Conservation (phyloP, 2,113 vertebrate species). For the Spizaetus ornatus region DNA sequence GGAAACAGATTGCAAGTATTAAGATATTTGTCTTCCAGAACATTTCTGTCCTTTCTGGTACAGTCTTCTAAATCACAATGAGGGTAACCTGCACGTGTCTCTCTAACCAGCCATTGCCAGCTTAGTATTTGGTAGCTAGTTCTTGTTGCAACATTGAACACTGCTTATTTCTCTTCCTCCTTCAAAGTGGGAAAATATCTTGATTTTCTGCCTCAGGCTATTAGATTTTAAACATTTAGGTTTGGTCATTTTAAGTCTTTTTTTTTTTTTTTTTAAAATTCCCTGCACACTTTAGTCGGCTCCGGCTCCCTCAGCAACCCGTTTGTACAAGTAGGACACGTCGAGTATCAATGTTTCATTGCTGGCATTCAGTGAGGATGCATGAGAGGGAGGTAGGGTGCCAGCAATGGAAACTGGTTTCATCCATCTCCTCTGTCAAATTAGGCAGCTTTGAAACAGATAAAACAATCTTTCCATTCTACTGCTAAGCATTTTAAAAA, state of each 20-base stretch:
- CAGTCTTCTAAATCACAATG: neutral
- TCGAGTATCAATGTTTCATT: rapidly evolving
- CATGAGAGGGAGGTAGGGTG: neutral
- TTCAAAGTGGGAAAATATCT: neutral
- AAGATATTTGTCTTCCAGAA: neutral
- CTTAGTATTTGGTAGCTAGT: neutral
- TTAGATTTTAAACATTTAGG: neutral
- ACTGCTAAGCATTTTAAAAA: neutral
- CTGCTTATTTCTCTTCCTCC: neutral
- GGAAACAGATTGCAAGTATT: neutral
- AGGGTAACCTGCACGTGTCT: neutral
- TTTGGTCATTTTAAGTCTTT: neutral
- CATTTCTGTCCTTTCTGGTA: neutral
- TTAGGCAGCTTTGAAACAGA: neutral
- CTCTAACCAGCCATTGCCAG: neutral
- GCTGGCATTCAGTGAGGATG: neutral
- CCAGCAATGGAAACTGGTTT: neutral
- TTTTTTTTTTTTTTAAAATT: neutral
- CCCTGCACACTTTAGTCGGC: neutral
- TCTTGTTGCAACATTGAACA: neutral
- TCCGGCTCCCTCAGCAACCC: neutral
- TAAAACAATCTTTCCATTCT: neutral
- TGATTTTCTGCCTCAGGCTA: neutral
- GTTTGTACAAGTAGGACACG: neutral
- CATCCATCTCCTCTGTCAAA: neutral